These are phyloP conservation scores for Hypotaenidia okinawae DNA, from an alignment of 2,797 vertebrate genomes.

Conservation along the genomic window DNA sequence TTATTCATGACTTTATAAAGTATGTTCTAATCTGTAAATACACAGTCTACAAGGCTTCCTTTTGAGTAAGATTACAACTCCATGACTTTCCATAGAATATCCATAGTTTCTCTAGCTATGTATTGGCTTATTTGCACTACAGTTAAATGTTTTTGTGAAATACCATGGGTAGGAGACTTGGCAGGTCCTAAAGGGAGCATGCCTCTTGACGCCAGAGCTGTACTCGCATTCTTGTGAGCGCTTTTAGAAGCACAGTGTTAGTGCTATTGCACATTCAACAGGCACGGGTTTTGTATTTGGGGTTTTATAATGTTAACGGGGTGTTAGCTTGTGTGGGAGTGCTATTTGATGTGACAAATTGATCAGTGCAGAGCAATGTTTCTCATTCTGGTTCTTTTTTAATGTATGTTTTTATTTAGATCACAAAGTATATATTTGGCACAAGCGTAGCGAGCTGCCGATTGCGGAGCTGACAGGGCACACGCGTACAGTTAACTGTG, in stretches of 20 bases:
- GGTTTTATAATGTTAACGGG: background rate
- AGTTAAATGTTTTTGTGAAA: background rate
- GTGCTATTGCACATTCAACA: fast-evolving
- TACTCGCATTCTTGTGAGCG: fast-evolving
- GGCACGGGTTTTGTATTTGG: fast-evolving
- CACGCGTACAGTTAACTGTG: conserved; percentile 98
- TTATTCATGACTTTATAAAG: background rate
- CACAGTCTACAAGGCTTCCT: background rate
- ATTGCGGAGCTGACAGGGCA: conserved; percentile 98
- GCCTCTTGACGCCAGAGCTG: background rate
- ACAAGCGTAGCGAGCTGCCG: conserved; percentile 95
- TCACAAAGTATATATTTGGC: conserved; percentile 99
- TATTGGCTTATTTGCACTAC: background rate
- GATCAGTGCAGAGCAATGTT: background rate
- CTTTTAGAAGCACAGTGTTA: background rate
- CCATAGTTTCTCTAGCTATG: background rate
- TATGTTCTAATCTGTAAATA: background rate
- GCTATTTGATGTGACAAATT: fast-evolving
- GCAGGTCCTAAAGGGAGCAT: background rate
- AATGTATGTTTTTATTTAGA: conserved; percentile 76
- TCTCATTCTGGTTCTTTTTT: background rate
- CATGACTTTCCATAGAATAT: background rate
- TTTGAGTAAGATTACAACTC: background rate
- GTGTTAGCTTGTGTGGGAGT: background rate
- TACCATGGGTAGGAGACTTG: background rate